A percentile compares a stretch with the other conserved stretches of the same genome.
Evolutionary conservation across 1,140 invertebrate species (phyloP).

Genomic region (Teleogryllus occipitalis): DNA sequence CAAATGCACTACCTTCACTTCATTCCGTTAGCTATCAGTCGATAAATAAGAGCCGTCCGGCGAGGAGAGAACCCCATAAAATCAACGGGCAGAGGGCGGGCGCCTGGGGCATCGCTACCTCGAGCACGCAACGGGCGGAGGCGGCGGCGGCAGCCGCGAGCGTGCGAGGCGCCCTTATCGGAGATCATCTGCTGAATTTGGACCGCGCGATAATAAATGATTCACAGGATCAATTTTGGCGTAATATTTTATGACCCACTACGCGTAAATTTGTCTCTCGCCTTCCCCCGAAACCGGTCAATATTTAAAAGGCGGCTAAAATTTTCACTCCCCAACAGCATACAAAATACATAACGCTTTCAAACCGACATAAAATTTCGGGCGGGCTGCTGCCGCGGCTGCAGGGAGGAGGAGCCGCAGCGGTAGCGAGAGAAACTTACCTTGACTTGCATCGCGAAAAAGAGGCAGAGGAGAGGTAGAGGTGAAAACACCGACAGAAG

Average conservation of each 20-base stretch:
- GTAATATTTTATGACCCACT: not conserved
- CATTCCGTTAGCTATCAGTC: no score
- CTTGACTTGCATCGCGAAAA: not conserved
- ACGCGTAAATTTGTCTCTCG: not conserved
- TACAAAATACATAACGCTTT: not conserved
- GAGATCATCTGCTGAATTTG: not conserved
- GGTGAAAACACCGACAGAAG: not conserved
- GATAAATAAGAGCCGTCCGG: no score
- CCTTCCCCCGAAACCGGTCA: not conserved
- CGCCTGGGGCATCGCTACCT: no score
- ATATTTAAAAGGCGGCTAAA: not conserved
- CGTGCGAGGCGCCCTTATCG: not conserved
- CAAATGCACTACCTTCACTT: no score
- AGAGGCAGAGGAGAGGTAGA: not conserved
- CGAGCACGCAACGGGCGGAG: no score
- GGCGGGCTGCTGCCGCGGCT: no score
- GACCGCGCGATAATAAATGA: not conserved
- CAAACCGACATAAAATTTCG: not conserved
- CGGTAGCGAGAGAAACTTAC: not conserved
- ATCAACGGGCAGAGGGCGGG: no score
- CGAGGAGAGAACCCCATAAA: no score
- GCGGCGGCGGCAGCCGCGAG: no score
- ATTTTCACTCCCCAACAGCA: not conserved
- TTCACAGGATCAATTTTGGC: not conserved
- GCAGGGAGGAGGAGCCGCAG: not conserved